Base-by-base conservation (phyloP, 2,888 invertebrate genomes). In the Aelia acuminata region DNA sequence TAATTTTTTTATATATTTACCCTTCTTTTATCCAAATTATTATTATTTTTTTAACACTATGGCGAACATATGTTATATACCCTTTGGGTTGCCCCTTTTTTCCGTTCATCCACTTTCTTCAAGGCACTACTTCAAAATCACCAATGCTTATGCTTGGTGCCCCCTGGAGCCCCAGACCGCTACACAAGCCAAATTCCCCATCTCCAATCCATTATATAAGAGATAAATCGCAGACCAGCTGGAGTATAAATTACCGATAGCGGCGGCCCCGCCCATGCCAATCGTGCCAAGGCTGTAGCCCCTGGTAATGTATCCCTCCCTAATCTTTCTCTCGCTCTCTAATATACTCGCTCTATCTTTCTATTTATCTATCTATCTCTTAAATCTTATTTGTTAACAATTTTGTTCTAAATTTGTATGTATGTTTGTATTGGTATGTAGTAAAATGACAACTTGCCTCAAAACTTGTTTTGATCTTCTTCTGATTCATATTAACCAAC, bases 231-330 rank as follows among this genome's bases (percentile, higher is more conserved):
- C 63, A 35, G 63, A 70, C 4, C 80, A 43, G 80, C 13, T 80
- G 39, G 80, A 80, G 43, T 80, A 80, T 80, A 80, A 80, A 80
- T 80, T 80, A 80, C 22, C 39, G 22, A 80, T 39, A 43, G 43
- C n/a, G n/a, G 4, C 13, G n/a, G 80, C 80, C 75, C 80, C 80
- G 43, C 80, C 80, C 80, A 80, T 13, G 43, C 80, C 80, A 80
- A 80, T 47, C 80, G 80, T 80, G 80, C 80, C 80, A 80, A 80
- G 80, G 80, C 35, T 80, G 80, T 47, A 43, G 43, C 39, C 43
- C 63, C 63, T 70, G 63, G 31, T 70, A 70, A 70, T 70, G 63
- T 70, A 70, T 70, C 31, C 35, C 31, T 35, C 3, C 26, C 26
- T n/a, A 26, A 39, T n/a, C 3, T 47, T n/a, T 70, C 35, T 70